Conservation (phyloP, 2,797 vertebrate genomes). For the Myoxocephalus aenaeus region DNA sequence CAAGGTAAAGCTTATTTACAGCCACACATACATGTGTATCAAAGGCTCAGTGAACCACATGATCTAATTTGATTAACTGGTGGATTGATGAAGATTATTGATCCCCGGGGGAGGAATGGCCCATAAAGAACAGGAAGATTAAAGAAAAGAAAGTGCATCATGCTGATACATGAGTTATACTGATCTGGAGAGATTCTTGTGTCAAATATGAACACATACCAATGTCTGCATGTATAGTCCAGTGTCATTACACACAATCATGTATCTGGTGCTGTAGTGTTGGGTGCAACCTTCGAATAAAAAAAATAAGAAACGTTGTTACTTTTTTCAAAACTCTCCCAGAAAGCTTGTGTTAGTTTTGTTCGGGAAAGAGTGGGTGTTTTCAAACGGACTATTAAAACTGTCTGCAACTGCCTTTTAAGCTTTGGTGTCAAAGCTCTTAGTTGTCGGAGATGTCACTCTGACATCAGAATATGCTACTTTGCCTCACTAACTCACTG, state of each 20-base stretch:
- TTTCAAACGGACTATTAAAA: slow-evolving; percentile 46
- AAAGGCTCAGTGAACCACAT: slow-evolving; percentile 14
- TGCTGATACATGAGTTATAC: slow-evolving; percentile 39
- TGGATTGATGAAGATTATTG: slow-evolving; percentile 39
- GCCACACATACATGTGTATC: not conserved
- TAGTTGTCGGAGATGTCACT: slow-evolving; percentile 15
- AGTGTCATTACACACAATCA: not conserved
- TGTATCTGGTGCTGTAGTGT: not conserved
- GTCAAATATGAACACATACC: not conserved
- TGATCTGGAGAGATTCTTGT: slow-evolving; percentile 19
- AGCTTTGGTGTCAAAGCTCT: slow-evolving; percentile 19
- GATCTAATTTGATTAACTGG: slow-evolving; percentile 37
- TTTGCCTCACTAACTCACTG: slow-evolving; percentile 4
- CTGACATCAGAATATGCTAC: slow-evolving; percentile 12
- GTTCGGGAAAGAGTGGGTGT: slow-evolving; percentile 35
- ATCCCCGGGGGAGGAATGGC: slow-evolving; percentile 12
- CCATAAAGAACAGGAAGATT: slow-evolving; percentile 30
- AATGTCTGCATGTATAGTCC: not conserved
- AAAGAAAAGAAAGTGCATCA: slow-evolving; percentile 37
- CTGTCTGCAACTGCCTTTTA: slow-evolving; percentile 26
- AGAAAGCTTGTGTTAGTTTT: slow-evolving; percentile 35
- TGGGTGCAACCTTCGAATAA: slow-evolving; percentile 30
- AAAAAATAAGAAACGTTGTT: not conserved
- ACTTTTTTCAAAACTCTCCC: slow-evolving; percentile 24
- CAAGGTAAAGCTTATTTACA: not conserved